A percentile compares a stretch with the other conserved stretches of the same genome.
These are phyloP conservation scores for Parelbella ahira DNA, from an alignment of 2,888 invertebrate genomes.

Conservation along the genomic window DNA sequence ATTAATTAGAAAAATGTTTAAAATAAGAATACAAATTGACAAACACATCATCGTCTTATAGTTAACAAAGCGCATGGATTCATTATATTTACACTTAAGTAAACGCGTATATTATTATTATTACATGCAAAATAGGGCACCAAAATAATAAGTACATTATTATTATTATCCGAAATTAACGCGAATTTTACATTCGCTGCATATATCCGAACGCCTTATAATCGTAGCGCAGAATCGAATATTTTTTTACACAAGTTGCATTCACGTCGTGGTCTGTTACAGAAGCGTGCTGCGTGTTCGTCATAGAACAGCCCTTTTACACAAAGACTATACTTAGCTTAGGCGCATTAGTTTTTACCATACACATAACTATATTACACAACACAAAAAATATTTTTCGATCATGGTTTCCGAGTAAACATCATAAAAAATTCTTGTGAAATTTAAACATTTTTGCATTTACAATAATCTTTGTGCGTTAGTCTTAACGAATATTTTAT, in stretches of 20 bases:
- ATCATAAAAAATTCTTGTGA: too few species aligned
- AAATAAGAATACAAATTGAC: conserved; percentile 70
- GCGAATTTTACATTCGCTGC: conserved; percentile 13
- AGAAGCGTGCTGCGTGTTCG: conserved; percentile 12
- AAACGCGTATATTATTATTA: conserved; percentile 53
- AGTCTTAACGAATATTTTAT: conserved; percentile 10
- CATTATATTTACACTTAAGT: conserved; percentile 72
- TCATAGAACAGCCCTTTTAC: conserved; percentile 21
- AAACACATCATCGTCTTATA: conserved; percentile 76
- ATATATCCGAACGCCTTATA: conserved; percentile 28
- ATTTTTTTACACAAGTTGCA: conserved; percentile 23
- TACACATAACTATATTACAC: too few species aligned
- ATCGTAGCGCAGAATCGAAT: conserved; percentile 12
- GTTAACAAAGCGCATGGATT: conserved; percentile 79
- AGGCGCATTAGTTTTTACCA: conserved; percentile 13
- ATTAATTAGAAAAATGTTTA: conserved; percentile 50
- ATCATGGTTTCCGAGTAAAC: too few species aligned
- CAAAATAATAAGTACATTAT: conserved; percentile 69
- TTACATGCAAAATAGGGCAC: conserved; percentile 71
- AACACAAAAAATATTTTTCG: too few species aligned
- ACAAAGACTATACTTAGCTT: conserved; percentile 3
- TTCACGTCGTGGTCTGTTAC: conserved; percentile 8
- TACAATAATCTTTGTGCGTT: conserved; percentile 15
- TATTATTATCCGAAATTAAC: conserved; percentile 33
- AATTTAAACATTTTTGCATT: neutral